Percentiles rank a stretch among this genome's conserved stretches.
phyloP scores from a whole-genome alignment of 2,888 invertebrate species.

The Drosophila niveifrons region DNA sequence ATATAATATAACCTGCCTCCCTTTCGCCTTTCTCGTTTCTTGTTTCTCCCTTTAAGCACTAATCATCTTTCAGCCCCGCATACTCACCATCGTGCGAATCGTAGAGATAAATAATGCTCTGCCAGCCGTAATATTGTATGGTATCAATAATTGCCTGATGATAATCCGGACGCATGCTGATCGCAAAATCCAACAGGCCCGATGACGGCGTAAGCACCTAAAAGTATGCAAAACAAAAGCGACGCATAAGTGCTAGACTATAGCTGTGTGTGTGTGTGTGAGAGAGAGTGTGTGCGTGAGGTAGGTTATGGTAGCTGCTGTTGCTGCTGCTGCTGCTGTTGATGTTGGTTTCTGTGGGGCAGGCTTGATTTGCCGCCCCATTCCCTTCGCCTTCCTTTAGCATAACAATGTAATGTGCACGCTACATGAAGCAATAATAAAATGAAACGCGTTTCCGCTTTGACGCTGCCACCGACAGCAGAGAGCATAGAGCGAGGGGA shows the following conservation, averaged over 20 bases:
- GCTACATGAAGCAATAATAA: constrained; percentile 79
- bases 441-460: constrained; percentile 79
- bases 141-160: constrained; percentile 98
- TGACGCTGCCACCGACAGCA: constrained; percentile 56
- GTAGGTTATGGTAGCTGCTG: background rate
- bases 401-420: constrained; percentile 76
- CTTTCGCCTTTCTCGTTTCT: too few species aligned
- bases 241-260: constrained; percentile 45
- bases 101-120: constrained; percentile 91
- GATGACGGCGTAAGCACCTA: constrained; percentile 95
- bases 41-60: background rate
- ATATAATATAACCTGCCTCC: constrained; percentile 40
- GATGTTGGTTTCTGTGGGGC: constrained; percentile 10
- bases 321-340: too few species aligned
- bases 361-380: constrained; percentile 4
- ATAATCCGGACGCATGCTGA: constrained; percentile 98
- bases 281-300: background rate
- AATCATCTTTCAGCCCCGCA: background rate
- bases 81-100: constrained; percentile 92
- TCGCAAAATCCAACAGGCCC: constrained; percentile 95
- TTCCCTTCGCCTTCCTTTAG: constrained; percentile 14
- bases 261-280: constrained; percentile 7
- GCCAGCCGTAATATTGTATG: constrained; percentile 95
- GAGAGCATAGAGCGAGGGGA: background rate
- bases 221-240: constrained; percentile 75